A percentile compares a stretch with the other conserved stretches of the same genome.
phyloP scores from a whole-genome alignment of 1,140 invertebrate genomes.

The Metaphire vulgaris region DNA sequence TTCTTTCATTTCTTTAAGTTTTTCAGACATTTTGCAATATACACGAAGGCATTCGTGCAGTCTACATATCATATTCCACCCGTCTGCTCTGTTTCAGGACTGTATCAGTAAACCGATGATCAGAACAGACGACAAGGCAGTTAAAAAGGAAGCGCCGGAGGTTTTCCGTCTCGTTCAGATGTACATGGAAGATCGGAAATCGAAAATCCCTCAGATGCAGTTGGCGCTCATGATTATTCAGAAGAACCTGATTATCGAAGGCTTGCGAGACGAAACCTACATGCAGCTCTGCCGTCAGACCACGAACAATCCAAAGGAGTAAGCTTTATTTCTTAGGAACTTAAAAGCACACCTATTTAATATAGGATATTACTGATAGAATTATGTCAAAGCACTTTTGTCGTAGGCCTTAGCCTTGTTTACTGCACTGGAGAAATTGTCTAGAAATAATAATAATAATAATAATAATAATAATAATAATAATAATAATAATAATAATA shows the following conservation, averaged over 20 bases:
- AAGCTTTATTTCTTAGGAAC: no score
- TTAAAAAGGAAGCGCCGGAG: conserved; percentile 86
- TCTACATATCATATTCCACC: no score
- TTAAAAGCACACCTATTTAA: no score
- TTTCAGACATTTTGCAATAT: no score
- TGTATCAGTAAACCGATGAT: conserved; percentile 87
- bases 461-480: neutral
- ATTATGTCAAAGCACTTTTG: no score
- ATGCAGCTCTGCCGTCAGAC: conserved; percentile 91
- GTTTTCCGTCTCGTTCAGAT: conserved; percentile 89
- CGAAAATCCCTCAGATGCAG: conserved; percentile 54
- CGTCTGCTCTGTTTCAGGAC: conserved; percentile 56
- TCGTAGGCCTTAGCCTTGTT: no score
- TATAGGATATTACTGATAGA: no score
- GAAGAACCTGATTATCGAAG: conserved; percentile 70
- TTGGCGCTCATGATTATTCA: conserved; percentile 82
- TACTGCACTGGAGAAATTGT: no score
- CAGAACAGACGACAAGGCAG: conserved; percentile 73
- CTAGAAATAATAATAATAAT: no score
- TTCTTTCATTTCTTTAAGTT: neutral
- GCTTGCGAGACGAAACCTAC: conserved; percentile 81
- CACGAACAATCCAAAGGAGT: conserved; percentile 81
- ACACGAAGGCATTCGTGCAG: no score
- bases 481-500: no score
- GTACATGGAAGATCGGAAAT: conserved; percentile 93